Percentiles rank a stretch among this genome's conserved stretches.
Conservation (phyloP, 2,113 vertebrate genomes). For the Aldabrachelys gigantea region DNA sequence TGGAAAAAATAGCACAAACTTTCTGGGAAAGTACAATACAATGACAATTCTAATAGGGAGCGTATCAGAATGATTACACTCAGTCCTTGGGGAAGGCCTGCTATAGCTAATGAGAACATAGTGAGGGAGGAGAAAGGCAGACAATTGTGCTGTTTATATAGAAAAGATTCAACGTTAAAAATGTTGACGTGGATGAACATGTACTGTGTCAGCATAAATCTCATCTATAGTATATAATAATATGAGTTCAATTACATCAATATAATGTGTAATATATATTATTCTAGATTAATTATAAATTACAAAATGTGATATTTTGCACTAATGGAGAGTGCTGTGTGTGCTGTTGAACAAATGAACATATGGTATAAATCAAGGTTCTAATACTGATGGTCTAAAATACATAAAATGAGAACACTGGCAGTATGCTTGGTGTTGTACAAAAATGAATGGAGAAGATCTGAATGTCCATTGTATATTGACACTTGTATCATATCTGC, state of each 20-base stretch:
- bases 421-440: background rate
- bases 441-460: background rate
- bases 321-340: rapidly evolving
- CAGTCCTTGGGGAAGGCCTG: conserved; percentile 17
- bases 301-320: background rate
- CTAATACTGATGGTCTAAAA: background rate
- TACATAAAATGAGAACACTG: background rate
- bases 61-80: background rate
- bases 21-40: conserved; percentile 54
- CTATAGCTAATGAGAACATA: conserved; percentile 55
- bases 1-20: conserved; percentile 28
- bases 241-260: background rate
- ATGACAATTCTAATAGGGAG: conserved; percentile 35
- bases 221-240: background rate
- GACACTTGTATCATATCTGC: background rate
- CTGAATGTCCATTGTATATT: background rate
- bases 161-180: conserved; percentile 40
- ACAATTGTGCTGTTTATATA: conserved; percentile 19
- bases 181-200: conserved; percentile 14
- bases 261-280: background rate
- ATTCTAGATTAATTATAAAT: background rate
- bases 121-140: background rate
- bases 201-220: background rate
- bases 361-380: background rate
- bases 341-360: background rate